Conservation (phyloP, 92 coral and sea anemone genomes). For the Epizoanthus ramosus region DNA sequence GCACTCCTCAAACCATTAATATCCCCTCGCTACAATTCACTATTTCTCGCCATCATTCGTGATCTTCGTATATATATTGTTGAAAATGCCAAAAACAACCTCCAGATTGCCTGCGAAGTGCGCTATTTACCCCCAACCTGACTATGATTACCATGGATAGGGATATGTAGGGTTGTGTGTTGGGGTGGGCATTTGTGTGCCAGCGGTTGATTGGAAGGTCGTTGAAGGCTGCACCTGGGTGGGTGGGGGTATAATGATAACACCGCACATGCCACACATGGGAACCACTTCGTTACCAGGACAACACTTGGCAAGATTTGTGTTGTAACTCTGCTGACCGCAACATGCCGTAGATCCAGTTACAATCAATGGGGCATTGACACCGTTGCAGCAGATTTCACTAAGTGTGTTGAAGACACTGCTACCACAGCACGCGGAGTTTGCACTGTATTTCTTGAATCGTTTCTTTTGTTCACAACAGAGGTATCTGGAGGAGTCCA, state of each 20-base stretch:
- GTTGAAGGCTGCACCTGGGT: background rate
- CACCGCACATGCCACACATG: constrained; percentile 24
- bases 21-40: no score
- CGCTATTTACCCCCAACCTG: no score
- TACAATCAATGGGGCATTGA: background rate
- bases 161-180: background rate
- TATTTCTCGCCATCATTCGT: no score
- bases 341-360: constrained; percentile 18
- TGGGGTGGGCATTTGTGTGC: background rate
- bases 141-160: background rate
- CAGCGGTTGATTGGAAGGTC: background rate
- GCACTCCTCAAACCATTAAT: no score
- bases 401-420: background rate
- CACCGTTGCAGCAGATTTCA: constrained; percentile 20
- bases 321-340: constrained; percentile 34
- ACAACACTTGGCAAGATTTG: constrained; percentile 30
- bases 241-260: constrained; percentile 15
- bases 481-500: constrained; percentile 2
- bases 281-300: constrained; percentile 27
- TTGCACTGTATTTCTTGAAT: constrained; percentile 13
- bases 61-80: no score
- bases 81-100: no score
- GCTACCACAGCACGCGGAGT: constrained; percentile 27
- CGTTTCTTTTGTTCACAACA: constrained; percentile 21
- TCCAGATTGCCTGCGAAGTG: no score